Percentiles rank a stretch among this genome's conserved stretches.
Conservation (phyloP, 1,140 invertebrate species). For the Rhopalosiphum padi region DNA sequence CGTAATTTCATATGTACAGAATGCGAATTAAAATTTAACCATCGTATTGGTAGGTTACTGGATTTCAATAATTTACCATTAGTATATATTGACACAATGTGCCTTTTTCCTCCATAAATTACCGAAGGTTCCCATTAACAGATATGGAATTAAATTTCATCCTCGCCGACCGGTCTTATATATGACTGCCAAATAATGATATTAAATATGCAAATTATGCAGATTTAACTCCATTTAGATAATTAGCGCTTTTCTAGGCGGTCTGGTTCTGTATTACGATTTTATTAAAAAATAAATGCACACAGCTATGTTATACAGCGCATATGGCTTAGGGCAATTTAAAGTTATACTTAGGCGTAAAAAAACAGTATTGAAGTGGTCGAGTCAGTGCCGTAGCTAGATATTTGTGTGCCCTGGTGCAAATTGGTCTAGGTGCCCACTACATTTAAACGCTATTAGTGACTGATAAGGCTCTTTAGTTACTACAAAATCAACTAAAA, state of each 20-base stretch:
- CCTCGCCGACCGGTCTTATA: background rate
- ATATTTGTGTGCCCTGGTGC: no score
- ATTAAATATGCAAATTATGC: background rate
- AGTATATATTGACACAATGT: background rate
- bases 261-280: background rate
- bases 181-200: background rate
- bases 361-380: no score
- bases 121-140: background rate
- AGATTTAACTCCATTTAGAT: background rate
- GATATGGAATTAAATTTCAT: background rate
- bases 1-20: background rate
- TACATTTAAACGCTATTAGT: no score
- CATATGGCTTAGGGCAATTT: background rate
- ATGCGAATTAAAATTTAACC: background rate
- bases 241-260: background rate
- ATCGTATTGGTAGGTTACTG: background rate
- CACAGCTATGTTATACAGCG: background rate
- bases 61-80: constrained; percentile 4
- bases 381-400: no score
- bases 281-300: background rate
- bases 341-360: no score
- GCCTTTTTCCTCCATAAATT: constrained; percentile 1
- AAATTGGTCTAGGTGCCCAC: no score
- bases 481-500: no score
- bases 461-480: no score